Base-by-base conservation (phyloP, 1,140 invertebrate species). In the Aphis gossypii region DNA sequence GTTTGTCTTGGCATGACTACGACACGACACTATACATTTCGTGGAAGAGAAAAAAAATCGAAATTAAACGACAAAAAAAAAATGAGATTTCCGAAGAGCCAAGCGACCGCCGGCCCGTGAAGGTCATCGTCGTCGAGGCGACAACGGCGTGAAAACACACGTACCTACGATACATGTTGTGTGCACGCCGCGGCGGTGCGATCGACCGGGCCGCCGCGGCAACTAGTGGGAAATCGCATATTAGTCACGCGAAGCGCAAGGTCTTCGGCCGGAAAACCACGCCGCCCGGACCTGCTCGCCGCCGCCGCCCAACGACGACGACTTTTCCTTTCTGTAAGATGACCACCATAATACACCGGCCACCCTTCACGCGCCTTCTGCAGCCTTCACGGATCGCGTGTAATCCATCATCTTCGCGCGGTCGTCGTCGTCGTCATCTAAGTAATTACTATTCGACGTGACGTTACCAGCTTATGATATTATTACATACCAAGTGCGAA, bases 241-340 rank as follows among this genome's bases (percentile, higher is more conserved):
- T 93, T 93, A 93, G 92, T 93, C 92, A 93, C 92, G 92, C 92
- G 92, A 93, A 93, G 92, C 92, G 92, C 92, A 93, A 93, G 92
- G 92, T 93, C 92, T 56, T 84, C 92, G 82, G 92, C 92, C 92
- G 82, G 92, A 93, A 93, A 93, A 93, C 48, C 48, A 4, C 23
- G 48, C 87, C n/a, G 30, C 48, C 87, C 44, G 14, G 60, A 76
- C 60, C 60, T n/a, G 60, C 60, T 76, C 41, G 56, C 54, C 25
- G 88, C n/a, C 87, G 46, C 87, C n/a, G 20, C 83, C 83, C 35
- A 0, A 30, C 88, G 51, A 30, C 88, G 51, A 92, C 88, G 48
- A 93, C 92, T 93, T 93, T 93, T 93, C 76, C 92, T 93, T 93
- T 93, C 92, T 46, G 6, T 23, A 86, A 93, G 48, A 86, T 46